These are phyloP conservation scores for Sinotaia quadrata DNA, from an alignment of 2,888 invertebrate genomes.

Conservation along the genomic window DNA sequence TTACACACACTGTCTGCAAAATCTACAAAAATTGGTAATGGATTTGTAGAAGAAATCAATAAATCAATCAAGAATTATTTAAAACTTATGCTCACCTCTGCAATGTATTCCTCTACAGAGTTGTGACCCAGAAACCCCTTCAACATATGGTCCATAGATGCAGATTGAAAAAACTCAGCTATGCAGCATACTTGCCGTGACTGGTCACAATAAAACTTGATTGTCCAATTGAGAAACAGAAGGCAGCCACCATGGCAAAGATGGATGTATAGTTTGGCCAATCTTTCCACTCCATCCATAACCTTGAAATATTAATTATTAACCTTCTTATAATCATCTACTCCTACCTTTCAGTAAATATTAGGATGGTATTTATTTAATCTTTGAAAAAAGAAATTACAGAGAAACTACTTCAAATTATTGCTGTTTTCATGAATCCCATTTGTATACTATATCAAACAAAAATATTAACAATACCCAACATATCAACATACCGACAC, in stretches of 20 bases:
- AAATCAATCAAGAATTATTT: too few relatives aligned
- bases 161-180: conserved; percentile 46
- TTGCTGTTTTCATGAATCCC: too few relatives aligned
- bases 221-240: conserved; percentile 56
- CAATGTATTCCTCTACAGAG: conserved; percentile 27
- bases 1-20: too few relatives aligned
- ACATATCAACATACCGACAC: conserved; percentile 45
- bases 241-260: conserved; percentile 59
- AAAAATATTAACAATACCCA: too few relatives aligned
- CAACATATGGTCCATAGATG: conserved; percentile 1
- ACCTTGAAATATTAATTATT: conserved; percentile 43
- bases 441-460: too few relatives aligned
- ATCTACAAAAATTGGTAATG: too few relatives aligned
- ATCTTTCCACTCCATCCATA: conserved; percentile 56
- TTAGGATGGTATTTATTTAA: too few relatives aligned
- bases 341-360: too few relatives aligned
- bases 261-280: conserved; percentile 53
- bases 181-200: conserved; percentile 42
- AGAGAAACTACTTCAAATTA: too few relatives aligned
- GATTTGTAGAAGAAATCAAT: too few relatives aligned
- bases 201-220: conserved; percentile 49
- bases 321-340: too few relatives aligned
- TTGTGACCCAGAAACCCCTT: conserved; percentile 33
- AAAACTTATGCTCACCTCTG: conserved; percentile 33
- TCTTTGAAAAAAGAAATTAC: too few relatives aligned